Evolutionary conservation across 2,797 vertebrate species (phyloP).

Genomic region (Sebastes steindachneri): DNA sequence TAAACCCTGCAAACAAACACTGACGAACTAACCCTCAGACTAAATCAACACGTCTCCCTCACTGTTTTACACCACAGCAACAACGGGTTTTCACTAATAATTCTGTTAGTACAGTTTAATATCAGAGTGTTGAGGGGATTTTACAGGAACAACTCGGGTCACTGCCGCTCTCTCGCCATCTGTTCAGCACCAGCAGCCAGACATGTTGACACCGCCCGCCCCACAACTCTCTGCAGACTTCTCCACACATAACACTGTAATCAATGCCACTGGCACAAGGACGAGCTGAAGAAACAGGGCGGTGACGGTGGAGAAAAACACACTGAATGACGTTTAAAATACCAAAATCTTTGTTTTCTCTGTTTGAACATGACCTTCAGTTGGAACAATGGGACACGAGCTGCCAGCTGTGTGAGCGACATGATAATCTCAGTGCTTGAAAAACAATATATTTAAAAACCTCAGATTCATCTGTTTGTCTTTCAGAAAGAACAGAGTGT

Average conservation of each 20-base stretch:
- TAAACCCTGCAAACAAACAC: not conserved
- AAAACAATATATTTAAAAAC: not conserved
- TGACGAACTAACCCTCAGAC: not conserved
- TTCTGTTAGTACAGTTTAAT: slow-evolving; percentile 20
- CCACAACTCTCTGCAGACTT: slow-evolving; percentile 19
- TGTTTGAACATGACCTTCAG: slow-evolving; percentile 36
- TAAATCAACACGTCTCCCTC: not conserved
- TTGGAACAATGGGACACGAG: slow-evolving; percentile 9
- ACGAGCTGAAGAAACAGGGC: slow-evolving; percentile 7
- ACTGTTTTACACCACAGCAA: not conserved
- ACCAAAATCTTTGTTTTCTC: slow-evolving; percentile 10
- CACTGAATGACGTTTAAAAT: not conserved
- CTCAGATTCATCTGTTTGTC: slow-evolving; percentile 14
- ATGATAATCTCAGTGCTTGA: slow-evolving; percentile 22
- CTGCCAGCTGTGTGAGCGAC: slow-evolving; percentile 9
- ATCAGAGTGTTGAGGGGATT: slow-evolving; percentile 27
- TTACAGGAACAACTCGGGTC: slow-evolving; percentile 18
- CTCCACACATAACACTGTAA: slow-evolving; percentile 24
- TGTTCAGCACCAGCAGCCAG: slow-evolving; percentile 55
- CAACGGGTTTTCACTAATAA: not conserved
- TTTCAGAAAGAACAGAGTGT: slow-evolving; percentile 7
- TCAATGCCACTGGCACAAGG: slow-evolving; percentile 30
- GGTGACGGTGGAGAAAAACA: not conserved
- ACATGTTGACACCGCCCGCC: slow-evolving; percentile 29
- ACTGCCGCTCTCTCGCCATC: slow-evolving; percentile 53